Evolutionary conservation across 2,113 vertebrate species (phyloP), one percentile per base, ranked within the genome.

Genomic region (Grallaria varia): DNA sequence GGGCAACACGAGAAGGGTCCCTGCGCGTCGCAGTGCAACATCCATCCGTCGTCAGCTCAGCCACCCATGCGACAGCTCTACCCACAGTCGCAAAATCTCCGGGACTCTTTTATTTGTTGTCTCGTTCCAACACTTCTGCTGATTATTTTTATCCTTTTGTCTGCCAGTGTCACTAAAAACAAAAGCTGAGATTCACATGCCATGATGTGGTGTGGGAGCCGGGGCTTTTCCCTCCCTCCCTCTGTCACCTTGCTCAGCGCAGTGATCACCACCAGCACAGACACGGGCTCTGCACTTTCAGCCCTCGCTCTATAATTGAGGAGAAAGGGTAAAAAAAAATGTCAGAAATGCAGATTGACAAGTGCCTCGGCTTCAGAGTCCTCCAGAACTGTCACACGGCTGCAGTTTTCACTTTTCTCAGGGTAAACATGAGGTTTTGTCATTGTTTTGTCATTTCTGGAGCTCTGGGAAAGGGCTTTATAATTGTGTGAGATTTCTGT

Each of bases 71-170:
- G 88, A 94, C 92, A 90, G 80, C 67, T 66, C 75, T 90, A 71
- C 63, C 67, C 87, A 76, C 50, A 88, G 47, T 66, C 66, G 33
- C 8, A 53, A 82, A 39, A 59, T 81, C 62, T 27, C 44, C 60
- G 44, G 16, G 47, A 50, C 81, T 28, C 66, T 90, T 89, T 68
- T 45, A 67, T 93, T 95, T 88, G 18, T 76, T 83, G 75, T 47
- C 82, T 87, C n/a, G 33, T 50, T 75, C 82, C 37, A 25, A 60
- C 85, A 59, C 84, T 94, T 47, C 12, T 83, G 84, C 42, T 73
- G 67, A 73, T 74, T 89, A 83, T 93, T 96, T 96, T 95, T 87
- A 63, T 45, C 89, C 49, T 72, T 96, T 94, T 90, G 52, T 90
- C 94, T 96, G 90, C 78, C 91, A 94, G 63, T 9, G 4, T 33